These are phyloP conservation scores for Ophion slaviceki DNA, from an alignment of 2,888 invertebrate genomes.

Conservation along the genomic window DNA sequence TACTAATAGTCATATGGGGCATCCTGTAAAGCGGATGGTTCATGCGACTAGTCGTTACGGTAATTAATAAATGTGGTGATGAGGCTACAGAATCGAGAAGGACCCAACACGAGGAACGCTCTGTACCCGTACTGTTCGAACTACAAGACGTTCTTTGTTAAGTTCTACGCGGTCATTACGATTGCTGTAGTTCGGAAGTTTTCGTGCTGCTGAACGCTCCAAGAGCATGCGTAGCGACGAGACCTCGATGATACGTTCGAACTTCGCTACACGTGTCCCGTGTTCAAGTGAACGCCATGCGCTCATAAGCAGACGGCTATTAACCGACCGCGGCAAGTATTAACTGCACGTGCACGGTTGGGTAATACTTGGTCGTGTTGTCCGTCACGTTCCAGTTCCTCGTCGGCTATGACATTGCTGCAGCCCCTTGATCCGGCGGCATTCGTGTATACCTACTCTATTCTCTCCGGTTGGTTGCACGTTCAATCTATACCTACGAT, in stretches of 20 bases:
- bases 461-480: constrained; percentile 24
- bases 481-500: not conserved
- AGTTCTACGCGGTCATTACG: constrained; percentile 12
- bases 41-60: constrained; percentile 15
- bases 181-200: constrained; percentile 40
- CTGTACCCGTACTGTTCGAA: constrained; percentile 3
- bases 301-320: not conserved
- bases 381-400: constrained; percentile 64
- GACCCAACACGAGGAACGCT: not conserved
- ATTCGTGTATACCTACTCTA: constrained; percentile 17
- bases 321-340: too few relatives aligned
- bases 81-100: constrained; percentile 34
- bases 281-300: constrained; percentile 60
- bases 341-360: constrained; percentile 30
- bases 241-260: constrained; percentile 61
- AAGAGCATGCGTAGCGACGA: constrained; percentile 35
- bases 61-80: constrained; percentile 50
- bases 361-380: constrained; percentile 64
- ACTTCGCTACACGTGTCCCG: constrained; percentile 58
- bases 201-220: constrained; percentile 48
- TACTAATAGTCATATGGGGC: constrained; percentile 26
- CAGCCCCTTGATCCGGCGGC: constrained; percentile 20
- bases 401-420: constrained; percentile 39
- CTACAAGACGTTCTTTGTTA: constrained; percentile 16
- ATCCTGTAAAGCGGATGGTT: not conserved